Evolutionary conservation across 2,113 vertebrate species (phyloP).

Genomic region (Sinosuthora webbiana): DNA sequence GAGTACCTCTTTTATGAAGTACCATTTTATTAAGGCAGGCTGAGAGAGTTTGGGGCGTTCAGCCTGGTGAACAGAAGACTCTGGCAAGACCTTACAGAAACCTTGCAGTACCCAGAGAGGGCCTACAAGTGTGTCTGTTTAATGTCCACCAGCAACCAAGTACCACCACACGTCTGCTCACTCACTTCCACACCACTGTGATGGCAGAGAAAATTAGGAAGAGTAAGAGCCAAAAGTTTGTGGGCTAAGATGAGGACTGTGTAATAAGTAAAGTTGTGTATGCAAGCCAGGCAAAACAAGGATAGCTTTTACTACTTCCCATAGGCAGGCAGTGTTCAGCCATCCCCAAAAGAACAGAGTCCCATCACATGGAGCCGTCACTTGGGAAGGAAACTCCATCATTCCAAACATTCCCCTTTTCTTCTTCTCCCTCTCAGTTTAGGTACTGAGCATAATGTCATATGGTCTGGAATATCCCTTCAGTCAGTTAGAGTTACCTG

Average conservation of each 20-base stretch:
- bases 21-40: background rate
- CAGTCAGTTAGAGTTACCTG: background rate
- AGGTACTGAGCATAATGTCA: background rate
- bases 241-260: background rate
- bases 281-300: background rate
- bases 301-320: background rate
- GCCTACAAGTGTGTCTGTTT: background rate
- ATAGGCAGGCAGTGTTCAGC: background rate
- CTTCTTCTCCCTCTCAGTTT: background rate
- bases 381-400: background rate
- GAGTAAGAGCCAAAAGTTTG: background rate
- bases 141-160: background rate
- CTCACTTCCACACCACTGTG: background rate
- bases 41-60: background rate
- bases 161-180: background rate
- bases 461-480: background rate
- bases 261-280: background rate
- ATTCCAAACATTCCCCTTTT: background rate
- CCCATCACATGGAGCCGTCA: background rate
- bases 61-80: background rate
- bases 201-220: background rate
- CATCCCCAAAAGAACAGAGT: background rate
- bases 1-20: background rate
- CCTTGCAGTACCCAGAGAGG: background rate
- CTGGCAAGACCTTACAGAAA: background rate